These are phyloP conservation scores for Nymphicus hollandicus DNA, from an alignment of 2,113 vertebrate genomes.

Conservation along the genomic window DNA sequence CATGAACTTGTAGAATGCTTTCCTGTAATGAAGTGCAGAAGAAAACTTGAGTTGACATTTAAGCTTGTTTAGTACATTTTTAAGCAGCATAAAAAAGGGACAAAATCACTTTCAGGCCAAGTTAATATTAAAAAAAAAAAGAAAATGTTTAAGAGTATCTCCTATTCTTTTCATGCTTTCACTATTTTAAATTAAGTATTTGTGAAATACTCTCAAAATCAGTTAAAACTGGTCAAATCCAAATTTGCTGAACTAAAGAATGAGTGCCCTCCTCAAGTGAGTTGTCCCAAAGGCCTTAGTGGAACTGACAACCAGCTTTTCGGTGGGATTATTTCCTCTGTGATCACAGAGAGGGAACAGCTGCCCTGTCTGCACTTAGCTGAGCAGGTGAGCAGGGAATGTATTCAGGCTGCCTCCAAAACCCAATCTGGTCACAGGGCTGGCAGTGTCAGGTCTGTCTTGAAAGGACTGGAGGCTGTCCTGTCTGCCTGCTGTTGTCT, in stretches of 20 bases:
- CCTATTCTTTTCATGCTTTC: not conserved
- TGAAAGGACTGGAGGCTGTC: not conserved
- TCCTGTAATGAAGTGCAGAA: not conserved
- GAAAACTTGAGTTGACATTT: not conserved
- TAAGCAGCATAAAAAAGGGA: not conserved
- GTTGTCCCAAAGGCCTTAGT: not conserved
- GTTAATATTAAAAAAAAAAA: not conserved
- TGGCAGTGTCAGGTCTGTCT: not conserved
- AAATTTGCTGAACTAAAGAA: not conserved
- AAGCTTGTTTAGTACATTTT: not conserved
- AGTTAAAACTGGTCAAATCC: not conserved
- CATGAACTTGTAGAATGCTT: not conserved
- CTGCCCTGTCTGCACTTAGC: not conserved
- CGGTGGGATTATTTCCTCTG: slow-evolving; percentile 15
- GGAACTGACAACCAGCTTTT: slow-evolving; percentile 16
- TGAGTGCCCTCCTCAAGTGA: not conserved
- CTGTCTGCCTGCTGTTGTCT: slow-evolving; percentile 31
- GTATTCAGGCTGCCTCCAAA: slow-evolving; percentile 4
- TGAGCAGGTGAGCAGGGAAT: slow-evolving; percentile 10
- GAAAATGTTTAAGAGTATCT: not conserved
- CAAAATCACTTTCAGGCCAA: not conserved
- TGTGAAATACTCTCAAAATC: not conserved
- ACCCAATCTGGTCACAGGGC: not conserved
- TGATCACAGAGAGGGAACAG: not conserved
- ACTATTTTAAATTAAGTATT: not conserved